Conservation (phyloP, 2,888 invertebrate genomes). For the Tenthredo amoena region DNA sequence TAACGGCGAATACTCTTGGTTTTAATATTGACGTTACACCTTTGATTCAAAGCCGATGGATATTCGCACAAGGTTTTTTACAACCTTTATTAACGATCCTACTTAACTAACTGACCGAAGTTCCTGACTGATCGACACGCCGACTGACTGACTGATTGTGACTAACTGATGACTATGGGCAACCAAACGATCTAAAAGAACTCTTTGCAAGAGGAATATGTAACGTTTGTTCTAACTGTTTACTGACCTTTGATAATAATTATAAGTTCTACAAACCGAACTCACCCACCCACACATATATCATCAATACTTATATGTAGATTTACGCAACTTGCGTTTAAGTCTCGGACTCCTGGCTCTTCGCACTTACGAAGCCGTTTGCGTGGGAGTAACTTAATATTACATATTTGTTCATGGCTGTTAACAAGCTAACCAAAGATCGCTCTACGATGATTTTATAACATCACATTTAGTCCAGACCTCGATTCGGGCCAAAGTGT, state of each 20-base stretch:
- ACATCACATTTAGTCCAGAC: not conserved
- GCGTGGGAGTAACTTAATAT: constrained; percentile 1
- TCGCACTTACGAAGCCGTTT: not conserved
- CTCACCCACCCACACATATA: constrained; percentile 19
- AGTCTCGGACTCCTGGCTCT: not conserved
- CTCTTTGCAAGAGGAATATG: not conserved
- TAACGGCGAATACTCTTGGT: not conserved
- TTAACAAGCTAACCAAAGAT: constrained; percentile 39
- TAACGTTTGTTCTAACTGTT: constrained; percentile 51
- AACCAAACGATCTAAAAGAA: not conserved
- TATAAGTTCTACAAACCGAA: constrained; percentile 32
- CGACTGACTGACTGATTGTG: not conserved
- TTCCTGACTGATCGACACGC: constrained; percentile 36
- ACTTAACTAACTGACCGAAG: constrained; percentile 26
- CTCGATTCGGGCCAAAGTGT: constrained; percentile 6
- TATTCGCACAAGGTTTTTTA: not conserved
- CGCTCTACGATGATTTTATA: constrained; percentile 14
- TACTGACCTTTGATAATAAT: constrained; percentile 45
- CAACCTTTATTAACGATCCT: constrained; percentile 4
- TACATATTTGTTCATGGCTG: constrained; percentile 18
- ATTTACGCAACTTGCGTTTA: constrained; percentile 25
- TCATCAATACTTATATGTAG: not conserved
- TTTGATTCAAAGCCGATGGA: not conserved
- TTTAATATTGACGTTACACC: constrained; percentile 2
- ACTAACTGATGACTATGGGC: constrained; percentile 18